Evolutionary conservation across 2,113 vertebrate genomes (phyloP).

Genomic region (Drymodes brunneopygia): DNA sequence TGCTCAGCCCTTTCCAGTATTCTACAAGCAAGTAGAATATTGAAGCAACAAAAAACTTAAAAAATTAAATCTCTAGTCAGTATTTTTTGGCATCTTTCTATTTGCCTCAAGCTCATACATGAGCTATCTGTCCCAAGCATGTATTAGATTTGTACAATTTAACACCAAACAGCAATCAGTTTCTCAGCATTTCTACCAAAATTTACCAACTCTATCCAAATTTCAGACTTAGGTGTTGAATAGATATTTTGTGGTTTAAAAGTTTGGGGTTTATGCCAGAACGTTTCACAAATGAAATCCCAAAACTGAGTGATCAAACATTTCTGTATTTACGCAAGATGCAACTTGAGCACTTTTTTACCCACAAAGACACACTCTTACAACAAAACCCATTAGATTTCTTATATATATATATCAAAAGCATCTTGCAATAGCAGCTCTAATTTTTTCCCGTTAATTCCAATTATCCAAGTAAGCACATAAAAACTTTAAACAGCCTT

Average conservation of each 20-base stretch:
- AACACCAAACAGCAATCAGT: background rate
- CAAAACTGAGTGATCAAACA: background rate
- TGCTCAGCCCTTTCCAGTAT: conserved; percentile 30
- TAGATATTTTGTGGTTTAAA: background rate
- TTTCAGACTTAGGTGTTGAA: background rate
- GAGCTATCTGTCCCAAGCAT: background rate
- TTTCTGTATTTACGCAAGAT: conserved; percentile 19
- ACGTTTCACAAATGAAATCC: background rate
- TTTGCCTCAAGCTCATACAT: background rate
- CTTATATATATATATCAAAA: background rate
- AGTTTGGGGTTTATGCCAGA: background rate
- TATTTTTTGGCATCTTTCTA: background rate
- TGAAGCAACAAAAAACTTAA: background rate
- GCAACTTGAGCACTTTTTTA: background rate
- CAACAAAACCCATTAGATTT: background rate
- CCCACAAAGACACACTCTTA: background rate
- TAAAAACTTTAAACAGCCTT: conserved; percentile 5
- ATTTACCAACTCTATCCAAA: background rate
- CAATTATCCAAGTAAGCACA: background rate
- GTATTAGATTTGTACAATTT: background rate
- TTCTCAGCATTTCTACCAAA: background rate
- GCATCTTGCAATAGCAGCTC: conserved; percentile 16
- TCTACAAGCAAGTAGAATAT: conserved; percentile 38
- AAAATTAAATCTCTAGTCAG: background rate
- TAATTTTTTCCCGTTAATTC: background rate